Evolutionary conservation across 2,797 vertebrate species (phyloP), one percentile per base, ranked within the genome.

Genomic region (Sebastolobus altivelis): DNA sequence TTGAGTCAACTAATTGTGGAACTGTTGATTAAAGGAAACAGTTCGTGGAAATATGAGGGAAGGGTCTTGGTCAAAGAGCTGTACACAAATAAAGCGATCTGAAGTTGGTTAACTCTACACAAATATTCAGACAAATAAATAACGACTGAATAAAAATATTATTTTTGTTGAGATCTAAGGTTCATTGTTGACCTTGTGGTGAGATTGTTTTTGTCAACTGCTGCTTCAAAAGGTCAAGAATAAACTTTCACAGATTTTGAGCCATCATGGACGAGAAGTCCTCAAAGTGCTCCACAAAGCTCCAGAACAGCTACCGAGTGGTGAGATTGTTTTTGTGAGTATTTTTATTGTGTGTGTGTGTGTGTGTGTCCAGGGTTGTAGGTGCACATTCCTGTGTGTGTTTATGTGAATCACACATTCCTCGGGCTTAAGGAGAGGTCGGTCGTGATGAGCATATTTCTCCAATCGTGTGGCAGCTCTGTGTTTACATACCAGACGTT

Each of bases 401-500:
- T 80, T 79, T 88, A 74, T 82, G 77, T 88, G 72, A 88, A 86
- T 93, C 88, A 82, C 84, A 89, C 91, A 91, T 94, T 91, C 89
- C 89, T 61, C 70, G 13, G 88, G 72, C 88, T 88, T 80, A 91
- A 79, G 80, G 65, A 89, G 85, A 86, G 88, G 87, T 87, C 75
- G 88, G 87, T 87, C 75, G 78, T n/a, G 87, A 88, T 90, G 87
- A 92, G 75, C 85, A 88, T 82, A 90, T 93, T 93, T 85, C 88
- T 87, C 75, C 77, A 83, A 79, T 83, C 65, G 49, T 85, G 79
- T 78, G 76, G 84, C 89, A 88, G 85, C 87, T 90, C 83, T 72
- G 75, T 88, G 90, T 93, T 94, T 92, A 92, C 93, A 94, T 95
- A 89, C 91, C 93, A 93, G 87, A 92, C 89, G 0, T 81, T 86